Base-by-base conservation (phyloP, 2,888 invertebrate genomes). In the Drosophila subquinaria region DNA sequence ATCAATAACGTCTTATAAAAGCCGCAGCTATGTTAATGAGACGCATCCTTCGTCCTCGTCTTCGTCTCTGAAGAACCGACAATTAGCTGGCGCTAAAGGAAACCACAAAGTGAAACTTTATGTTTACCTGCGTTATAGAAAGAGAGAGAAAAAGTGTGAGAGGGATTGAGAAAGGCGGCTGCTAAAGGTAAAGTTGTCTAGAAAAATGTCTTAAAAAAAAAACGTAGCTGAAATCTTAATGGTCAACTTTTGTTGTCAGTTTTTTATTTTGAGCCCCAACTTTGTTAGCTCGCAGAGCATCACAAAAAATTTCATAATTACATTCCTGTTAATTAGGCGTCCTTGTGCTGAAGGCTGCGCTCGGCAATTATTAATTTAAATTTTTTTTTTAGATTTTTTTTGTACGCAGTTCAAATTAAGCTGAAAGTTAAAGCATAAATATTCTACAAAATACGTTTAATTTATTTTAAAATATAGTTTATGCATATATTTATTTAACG, bases 271-370 rank as follows among this genome's bases (percentile, higher is more conserved):
- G 13, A 36, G 45, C 5, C 15, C 20, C 50, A 60, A 60, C 59
- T 57, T 42, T 17, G 23, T 9, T 67, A 84, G 77, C 13, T 51
- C 3, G 0, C 3, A 51, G 72, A 30, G 69, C 53, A 72, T 73
- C 77, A 84, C 81, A 84, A 81, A 47, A 88, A 88, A 64, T 81
- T 88, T 90, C 73, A 73, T 91, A 91, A 91, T 91, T 91, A 79
- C 90, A 91, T 91, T 91, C 90, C 91, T 82, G 89, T 86, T 91
- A 86, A 89, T 91, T 92, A 91, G 88, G 73, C 83, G 69, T 83
- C 78, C 90, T 91, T 92, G 91, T 91, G 73, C 52, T 38, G 35
- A 20, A 38, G 9, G 27, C 47, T 13, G 13, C 27, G 15, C 48
- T 48, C 30, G 48, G 4, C 30, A 42, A 43, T 33, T 45, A 0